A percentile compares a stretch with the other conserved stretches of the same genome.
phyloP scores from a whole-genome alignment of 1,140 invertebrate genomes.

The Drosophila teissieri region DNA sequence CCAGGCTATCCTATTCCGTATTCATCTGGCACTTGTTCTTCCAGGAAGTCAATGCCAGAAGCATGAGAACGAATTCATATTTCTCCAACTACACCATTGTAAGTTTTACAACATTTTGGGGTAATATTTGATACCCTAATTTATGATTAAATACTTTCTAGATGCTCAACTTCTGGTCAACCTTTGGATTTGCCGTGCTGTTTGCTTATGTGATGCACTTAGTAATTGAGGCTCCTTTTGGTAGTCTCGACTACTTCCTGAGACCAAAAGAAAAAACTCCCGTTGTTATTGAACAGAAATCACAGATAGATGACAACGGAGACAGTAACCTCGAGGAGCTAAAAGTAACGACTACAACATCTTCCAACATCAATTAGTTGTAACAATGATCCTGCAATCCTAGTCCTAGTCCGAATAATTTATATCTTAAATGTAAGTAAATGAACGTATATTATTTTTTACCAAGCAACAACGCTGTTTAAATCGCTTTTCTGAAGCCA shows the following conservation, averaged over 20 bases:
- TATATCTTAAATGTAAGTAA: not conserved
- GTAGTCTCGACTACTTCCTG: slow-evolving; percentile 20
- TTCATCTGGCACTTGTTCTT: slow-evolving; percentile 85
- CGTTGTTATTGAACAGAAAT: not conserved
- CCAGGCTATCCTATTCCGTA: slow-evolving; percentile 85
- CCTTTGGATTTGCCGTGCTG: slow-evolving; percentile 28
- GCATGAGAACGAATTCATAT: slow-evolving; percentile 30
- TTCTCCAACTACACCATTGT: slow-evolving; percentile 58
- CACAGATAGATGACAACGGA: not conserved
- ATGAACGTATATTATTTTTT: not conserved
- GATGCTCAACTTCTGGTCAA: slow-evolving; percentile 45
- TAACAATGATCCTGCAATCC: no score
- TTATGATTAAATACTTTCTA: not conserved
- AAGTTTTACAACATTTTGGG: not conserved
- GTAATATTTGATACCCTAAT: no score
- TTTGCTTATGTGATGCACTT: slow-evolving; percentile 32
- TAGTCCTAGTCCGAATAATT: not conserved
- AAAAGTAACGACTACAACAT: not conserved
- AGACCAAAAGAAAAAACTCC: not conserved
- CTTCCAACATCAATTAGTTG: not conserved
- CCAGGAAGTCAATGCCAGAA: slow-evolving; percentile 30
- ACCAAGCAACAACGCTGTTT: not conserved
- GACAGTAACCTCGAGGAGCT: not conserved
- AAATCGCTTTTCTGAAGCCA: not conserved
- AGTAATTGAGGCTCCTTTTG: slow-evolving; percentile 43